phyloP scores from a whole-genome alignment of 2,888 invertebrate genomes.

The Fragum sueziense region DNA sequence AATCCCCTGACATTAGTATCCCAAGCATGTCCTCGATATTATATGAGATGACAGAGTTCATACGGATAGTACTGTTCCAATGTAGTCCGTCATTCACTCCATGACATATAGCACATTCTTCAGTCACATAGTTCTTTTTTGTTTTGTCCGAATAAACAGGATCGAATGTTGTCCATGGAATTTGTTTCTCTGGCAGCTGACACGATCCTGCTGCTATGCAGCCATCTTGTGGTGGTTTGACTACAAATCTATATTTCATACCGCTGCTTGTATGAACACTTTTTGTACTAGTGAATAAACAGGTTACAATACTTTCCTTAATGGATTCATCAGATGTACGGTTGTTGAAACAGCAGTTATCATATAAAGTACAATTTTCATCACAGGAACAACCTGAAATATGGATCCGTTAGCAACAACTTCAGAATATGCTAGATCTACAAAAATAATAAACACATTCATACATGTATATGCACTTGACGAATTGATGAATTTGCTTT shows the following conservation, averaged over 20 bases:
- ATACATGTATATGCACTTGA: too few relatives aligned
- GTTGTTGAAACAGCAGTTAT: not conserved
- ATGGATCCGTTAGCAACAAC: too few relatives aligned
- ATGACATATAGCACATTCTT: not conserved
- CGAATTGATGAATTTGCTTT: too few relatives aligned
- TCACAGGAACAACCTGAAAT: slow-evolving; percentile 1
- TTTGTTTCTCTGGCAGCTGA: not conserved
- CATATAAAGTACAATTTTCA: not conserved
- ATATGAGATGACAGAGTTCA: too few relatives aligned
- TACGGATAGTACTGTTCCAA: not conserved
- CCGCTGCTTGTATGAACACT: not conserved
- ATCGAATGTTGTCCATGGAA: not conserved
- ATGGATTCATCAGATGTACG: not conserved
- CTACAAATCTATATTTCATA: not conserved
- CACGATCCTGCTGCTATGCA: not conserved
- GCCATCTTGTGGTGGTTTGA: not conserved
- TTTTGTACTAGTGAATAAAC: not conserved
- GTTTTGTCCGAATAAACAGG: not conserved
- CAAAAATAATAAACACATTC: too few relatives aligned
- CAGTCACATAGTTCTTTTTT: not conserved
- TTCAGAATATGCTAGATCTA: too few relatives aligned
- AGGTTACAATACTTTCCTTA: not conserved
- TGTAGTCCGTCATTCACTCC: not conserved
- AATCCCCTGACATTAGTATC: too few relatives aligned
- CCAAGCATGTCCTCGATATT: too few relatives aligned